A percentile compares a stretch with the other conserved stretches of the same genome.
These are phyloP conservation scores for Ernsta delagoae DNA, from an alignment of 2,888 invertebrate genomes.

Conservation along the genomic window DNA sequence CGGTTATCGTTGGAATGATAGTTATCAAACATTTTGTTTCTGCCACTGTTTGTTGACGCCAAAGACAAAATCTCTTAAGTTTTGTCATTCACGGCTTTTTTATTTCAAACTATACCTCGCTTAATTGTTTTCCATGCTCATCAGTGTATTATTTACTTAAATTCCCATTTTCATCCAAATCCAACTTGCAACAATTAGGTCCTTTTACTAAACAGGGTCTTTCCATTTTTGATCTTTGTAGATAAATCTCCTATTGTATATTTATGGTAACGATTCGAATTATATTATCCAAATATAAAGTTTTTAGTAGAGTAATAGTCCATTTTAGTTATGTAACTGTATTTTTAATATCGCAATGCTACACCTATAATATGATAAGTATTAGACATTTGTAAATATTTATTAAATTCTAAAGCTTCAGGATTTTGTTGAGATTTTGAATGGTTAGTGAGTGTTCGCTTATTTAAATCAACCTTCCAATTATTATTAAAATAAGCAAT, in stretches of 20 bases:
- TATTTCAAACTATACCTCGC: too few species aligned
- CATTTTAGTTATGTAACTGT: conserved; percentile 53
- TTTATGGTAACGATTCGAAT: conserved; percentile 53
- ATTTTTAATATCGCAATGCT: conserved; percentile 55
- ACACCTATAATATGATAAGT: conserved; percentile 48
- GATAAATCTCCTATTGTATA: conserved; percentile 60
- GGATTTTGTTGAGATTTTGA: conserved; percentile 48
- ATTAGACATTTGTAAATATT: conserved; percentile 49
- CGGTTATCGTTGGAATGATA: not conserved
- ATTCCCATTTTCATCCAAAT: not conserved
- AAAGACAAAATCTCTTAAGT: conserved; percentile 21
- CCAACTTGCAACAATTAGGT: conserved; percentile 49
- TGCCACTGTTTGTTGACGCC: conserved; percentile 21
- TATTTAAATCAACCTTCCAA: conserved; percentile 33
- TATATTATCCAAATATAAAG: conserved; percentile 75
- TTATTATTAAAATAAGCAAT: conserved; percentile 27
- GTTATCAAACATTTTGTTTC: conserved; percentile 5
- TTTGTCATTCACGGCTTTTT: too few species aligned
- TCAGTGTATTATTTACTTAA: conserved; percentile 13
- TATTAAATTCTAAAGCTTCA: conserved; percentile 49
- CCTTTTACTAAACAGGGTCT: conserved; percentile 73
- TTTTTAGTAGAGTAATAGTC: conserved; percentile 59
- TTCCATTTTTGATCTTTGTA: conserved; percentile 70
- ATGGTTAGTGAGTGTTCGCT: conserved; percentile 45
- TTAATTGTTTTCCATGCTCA: conserved; percentile 53